These are phyloP conservation scores for Meles meles DNA, from an alignment of 2,113 vertebrate species.

Conservation along the genomic window DNA sequence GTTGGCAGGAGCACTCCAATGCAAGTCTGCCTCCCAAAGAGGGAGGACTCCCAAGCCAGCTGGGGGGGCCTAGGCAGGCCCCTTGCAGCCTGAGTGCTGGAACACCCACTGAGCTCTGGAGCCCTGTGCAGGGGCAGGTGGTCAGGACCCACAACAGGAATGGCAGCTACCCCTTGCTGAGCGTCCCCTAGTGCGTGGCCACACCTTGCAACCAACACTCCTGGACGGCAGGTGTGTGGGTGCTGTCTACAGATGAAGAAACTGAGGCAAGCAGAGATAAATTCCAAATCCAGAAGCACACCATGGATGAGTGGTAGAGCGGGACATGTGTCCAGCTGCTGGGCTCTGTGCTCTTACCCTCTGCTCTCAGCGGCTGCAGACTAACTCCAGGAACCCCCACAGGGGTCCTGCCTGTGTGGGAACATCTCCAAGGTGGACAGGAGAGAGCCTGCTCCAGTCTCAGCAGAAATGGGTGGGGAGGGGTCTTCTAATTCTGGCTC, in stretches of 20 bases:
- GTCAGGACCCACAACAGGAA: not conserved
- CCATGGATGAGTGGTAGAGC: not conserved
- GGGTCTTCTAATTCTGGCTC: not conserved
- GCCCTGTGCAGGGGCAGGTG: not conserved
- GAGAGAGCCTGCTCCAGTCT: not conserved
- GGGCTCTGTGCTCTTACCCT: not conserved
- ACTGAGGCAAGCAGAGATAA: not conserved
- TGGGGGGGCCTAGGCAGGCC: not conserved
- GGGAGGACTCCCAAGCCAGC: not conserved
- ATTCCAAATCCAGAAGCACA: not conserved
- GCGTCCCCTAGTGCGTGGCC: not conserved
- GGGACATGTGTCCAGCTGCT: not conserved
- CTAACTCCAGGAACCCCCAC: not conserved
- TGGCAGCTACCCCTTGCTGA: not conserved
- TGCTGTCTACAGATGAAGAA: not conserved
- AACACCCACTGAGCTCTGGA: not conserved
- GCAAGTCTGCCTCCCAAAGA: conserved; percentile 41
- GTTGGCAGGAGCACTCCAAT: conserved; percentile 57
- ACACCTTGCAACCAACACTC: not conserved
- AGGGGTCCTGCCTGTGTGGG: not conserved
- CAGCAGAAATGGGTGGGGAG: not conserved
- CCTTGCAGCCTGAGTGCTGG: not conserved
- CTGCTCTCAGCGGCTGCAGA: not conserved
- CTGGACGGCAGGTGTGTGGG: fast-evolving
- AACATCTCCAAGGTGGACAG: not conserved